These are phyloP conservation scores for Ophioninae sp. DNA, from an alignment of 2,888 invertebrate species.

Conservation along the genomic window DNA sequence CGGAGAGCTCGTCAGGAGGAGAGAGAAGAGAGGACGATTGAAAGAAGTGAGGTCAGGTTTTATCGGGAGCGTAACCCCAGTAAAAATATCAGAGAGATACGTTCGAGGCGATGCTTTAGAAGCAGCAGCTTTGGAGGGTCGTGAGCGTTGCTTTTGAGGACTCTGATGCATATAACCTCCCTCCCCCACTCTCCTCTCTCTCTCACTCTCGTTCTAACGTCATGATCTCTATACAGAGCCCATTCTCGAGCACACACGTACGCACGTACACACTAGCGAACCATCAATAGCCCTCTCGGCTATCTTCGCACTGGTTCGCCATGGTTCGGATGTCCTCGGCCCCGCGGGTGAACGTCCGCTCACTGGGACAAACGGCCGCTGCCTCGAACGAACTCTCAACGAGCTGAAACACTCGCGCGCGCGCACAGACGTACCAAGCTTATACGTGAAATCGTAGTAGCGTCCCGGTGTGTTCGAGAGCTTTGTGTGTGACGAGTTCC, in stretches of 20 bases:
- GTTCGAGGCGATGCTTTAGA: conserved; percentile 43
- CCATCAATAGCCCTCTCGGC: conserved; percentile 59
- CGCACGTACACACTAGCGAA: not conserved
- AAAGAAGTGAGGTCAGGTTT: conserved; percentile 61
- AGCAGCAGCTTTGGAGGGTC: conserved; percentile 61
- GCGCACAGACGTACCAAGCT: not conserved
- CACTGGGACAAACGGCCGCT: conserved; percentile 78
- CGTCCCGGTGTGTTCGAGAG: conserved; percentile 1
- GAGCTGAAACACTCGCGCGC: conserved; percentile 19
- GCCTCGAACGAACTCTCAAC: conserved; percentile 64
- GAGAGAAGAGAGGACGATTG: conserved; percentile 31
- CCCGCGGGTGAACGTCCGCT: conserved; percentile 80
- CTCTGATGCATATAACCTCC: conserved; percentile 58
- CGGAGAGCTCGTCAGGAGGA: conserved; percentile 12
- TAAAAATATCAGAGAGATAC: conserved; percentile 65
- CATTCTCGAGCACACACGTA: conserved; percentile 42
- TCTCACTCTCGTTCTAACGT: conserved; percentile 26
- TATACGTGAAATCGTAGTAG: not conserved
- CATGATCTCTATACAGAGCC: conserved; percentile 47
- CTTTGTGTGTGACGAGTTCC: conserved; percentile 61
- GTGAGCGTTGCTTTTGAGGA: conserved; percentile 60
- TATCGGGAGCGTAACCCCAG: conserved; percentile 63
- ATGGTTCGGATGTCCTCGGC: conserved; percentile 76
- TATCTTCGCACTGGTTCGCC: conserved; percentile 69
- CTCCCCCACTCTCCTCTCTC: conserved; percentile 21